phyloP scores from a whole-genome alignment of 2,797 vertebrate species.

The Crocodylus rhombifer region DNA sequence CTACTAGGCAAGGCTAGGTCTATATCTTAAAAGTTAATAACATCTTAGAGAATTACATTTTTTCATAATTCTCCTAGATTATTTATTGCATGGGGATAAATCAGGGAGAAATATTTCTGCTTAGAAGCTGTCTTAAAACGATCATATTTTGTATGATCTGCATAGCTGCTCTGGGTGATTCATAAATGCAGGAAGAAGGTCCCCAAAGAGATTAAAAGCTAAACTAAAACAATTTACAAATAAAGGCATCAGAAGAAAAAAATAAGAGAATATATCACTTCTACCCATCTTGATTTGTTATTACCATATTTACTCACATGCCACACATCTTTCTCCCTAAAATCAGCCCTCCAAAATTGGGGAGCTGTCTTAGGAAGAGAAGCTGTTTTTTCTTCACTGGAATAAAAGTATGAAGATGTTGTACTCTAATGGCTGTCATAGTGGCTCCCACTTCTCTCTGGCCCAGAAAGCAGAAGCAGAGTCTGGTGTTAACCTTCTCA shows the following conservation, averaged over 20 bases:
- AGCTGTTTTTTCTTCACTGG: too few species aligned
- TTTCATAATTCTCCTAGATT: conserved; percentile 26
- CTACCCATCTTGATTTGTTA: not conserved
- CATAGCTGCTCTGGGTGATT: not conserved
- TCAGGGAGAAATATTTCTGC: conserved; percentile 44
- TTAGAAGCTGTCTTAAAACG: conserved; percentile 20
- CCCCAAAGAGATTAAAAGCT: not conserved
- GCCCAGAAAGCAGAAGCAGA: too few species aligned
- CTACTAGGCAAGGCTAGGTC: not conserved
- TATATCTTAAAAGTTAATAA: conserved; percentile 13
- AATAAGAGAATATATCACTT: not conserved
- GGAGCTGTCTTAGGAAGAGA: too few species aligned
- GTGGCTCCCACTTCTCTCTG: too few species aligned
- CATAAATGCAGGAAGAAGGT: not conserved
- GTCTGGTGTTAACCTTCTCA: too few species aligned
- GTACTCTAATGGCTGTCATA: too few species aligned
- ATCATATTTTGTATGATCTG: conserved; percentile 39
- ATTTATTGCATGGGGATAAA: not conserved
- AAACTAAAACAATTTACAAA: conserved; percentile 19
- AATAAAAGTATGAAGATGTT: too few species aligned
- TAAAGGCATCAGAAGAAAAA: conserved; percentile 5
- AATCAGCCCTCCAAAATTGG: too few species aligned
- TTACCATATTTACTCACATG: not conserved
- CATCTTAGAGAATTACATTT: conserved; percentile 23
- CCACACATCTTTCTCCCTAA: too few species aligned